phyloP scores from a whole-genome alignment of 1,140 invertebrate genomes.

The Drosophila miranda region DNA sequence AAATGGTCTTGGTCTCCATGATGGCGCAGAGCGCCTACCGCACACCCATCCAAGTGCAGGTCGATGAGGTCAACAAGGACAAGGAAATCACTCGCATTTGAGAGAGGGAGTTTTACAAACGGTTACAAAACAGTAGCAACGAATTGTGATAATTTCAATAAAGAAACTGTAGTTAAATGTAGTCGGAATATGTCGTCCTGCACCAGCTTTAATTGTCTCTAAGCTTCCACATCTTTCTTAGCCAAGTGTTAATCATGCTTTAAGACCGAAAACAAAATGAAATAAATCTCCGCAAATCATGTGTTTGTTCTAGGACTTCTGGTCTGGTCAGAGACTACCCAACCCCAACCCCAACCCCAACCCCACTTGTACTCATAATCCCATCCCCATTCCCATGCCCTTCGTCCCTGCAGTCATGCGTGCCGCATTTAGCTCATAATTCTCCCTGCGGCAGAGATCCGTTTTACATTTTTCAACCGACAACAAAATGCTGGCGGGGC shows the following conservation, averaged over 20 bases:
- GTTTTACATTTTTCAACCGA: conserved; percentile 69
- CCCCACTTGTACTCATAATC: background rate
- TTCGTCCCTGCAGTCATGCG: conserved; percentile 23
- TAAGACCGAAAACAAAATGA: conserved; percentile 4
- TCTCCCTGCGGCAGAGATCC: conserved; percentile 46
- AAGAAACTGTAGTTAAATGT: conserved; percentile 45
- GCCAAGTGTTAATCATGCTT: conserved; percentile 1
- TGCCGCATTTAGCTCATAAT: conserved; percentile 74
- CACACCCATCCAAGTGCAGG: conserved; percentile 62
- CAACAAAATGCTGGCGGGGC: conserved; percentile 60
- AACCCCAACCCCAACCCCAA: background rate
- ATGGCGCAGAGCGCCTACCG: conserved; percentile 73
- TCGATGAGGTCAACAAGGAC: conserved; percentile 54
- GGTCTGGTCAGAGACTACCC: background rate
- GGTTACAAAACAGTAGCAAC: conserved; percentile 37
- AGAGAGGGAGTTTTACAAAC: conserved; percentile 3
- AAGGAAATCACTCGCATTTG: conserved; percentile 28
- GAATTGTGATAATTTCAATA: conserved; percentile 75
- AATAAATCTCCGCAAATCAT: conserved; percentile 66
- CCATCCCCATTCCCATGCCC: background rate
- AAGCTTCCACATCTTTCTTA: background rate
- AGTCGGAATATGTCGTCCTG: background rate
- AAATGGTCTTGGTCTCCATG: conserved; percentile 79
- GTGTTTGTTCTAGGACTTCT: conserved; percentile 7
- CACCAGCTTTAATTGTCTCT: no score